Base-by-base conservation (phyloP, 1,140 invertebrate genomes). In the Protaetia brevitarsis region DNA sequence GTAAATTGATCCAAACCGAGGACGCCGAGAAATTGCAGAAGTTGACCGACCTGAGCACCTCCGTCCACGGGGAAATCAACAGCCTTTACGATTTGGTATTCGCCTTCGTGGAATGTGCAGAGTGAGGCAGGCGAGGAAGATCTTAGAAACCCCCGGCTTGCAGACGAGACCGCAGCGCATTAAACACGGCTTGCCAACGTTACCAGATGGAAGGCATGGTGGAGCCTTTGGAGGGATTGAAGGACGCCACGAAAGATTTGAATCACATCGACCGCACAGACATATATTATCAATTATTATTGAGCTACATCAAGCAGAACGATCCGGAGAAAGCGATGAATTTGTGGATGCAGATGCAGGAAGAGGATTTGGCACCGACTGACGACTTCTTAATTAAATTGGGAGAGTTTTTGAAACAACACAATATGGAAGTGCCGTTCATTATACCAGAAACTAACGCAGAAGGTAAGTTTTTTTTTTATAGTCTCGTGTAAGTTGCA, bases 61-160 rank as follows among this genome's bases (percentile, higher is more conserved):
- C 83, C 63, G 81, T 91, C 63, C 88, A 92, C 66, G 92, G 92
- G 5, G 91, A 94, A 80, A 85, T 90, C 16, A 92, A 93, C 72
- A 89, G 89, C 65, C 79, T 94, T 1, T 90, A 93, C 72, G 90
- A 94, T 75, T 80, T 95, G 57, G 89, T 92, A 3, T 84, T 92
- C 64, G 84, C 86, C 1, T 94, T 94, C 76, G 81, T 94, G 7
- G 90, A 93, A 73, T 89, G 88, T 71, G 89, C 89, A 81, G 88
- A 41, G 74, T 90, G 19, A 79, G 86, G 51, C 91, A 94, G 76
- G 92, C 92, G 0, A 81, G 87, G 41, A 92, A 91, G 76, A 91
- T 95, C 67, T 77, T 95, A 6, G 89, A 93, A 74, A 92, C 89
- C 0, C 89, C 89, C 1, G 90, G 89, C 3, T 74, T 91, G 60